A percentile compares a stretch with the other conserved stretches of the same genome.
Evolutionary conservation across 1,140 invertebrate species (phyloP).

Genomic region (Leptoteleia sp.): DNA sequence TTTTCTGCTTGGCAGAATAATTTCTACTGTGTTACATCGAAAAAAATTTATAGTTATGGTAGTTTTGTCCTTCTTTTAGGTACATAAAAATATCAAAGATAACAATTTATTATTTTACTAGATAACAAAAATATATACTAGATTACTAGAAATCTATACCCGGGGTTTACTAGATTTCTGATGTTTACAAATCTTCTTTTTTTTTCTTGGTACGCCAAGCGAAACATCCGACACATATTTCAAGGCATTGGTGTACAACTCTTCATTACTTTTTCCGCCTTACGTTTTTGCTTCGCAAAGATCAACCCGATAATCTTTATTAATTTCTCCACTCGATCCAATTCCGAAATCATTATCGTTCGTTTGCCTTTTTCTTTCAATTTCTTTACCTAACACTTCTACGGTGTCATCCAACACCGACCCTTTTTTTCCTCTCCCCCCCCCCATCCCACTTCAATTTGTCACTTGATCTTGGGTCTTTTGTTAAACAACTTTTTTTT

Average conservation of each 20-base stretch:
- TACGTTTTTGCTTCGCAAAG: conserved; percentile 13
- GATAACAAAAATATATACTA: no score
- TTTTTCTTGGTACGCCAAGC: no score
- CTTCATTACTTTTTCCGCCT: conserved; percentile 17
- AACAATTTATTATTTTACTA: no score
- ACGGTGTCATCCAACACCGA: conserved; percentile 1
- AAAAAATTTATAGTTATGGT: no score
- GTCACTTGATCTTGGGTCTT: conserved; percentile 29
- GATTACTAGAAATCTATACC: no score
- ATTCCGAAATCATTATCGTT: conserved; percentile 27
- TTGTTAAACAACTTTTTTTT: conserved; percentile 22
- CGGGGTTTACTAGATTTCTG: no score
- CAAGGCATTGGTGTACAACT: not conserved
- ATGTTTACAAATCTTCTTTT: no score
- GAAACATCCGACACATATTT: conserved; percentile 4
- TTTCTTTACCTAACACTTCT: conserved; percentile 16
- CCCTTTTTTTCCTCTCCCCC: no score
- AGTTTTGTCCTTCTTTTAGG: no score
- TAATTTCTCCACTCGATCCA: conserved; percentile 29
- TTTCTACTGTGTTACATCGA: no score
- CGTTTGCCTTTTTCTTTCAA: conserved; percentile 11
- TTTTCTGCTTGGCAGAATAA: no score
- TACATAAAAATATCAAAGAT: no score
- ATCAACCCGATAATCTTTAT: conserved; percentile 30
- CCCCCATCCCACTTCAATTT: conserved; percentile 30